phyloP scores from a whole-genome alignment of 2,888 invertebrate species.

The Endotricha flammealis region DNA sequence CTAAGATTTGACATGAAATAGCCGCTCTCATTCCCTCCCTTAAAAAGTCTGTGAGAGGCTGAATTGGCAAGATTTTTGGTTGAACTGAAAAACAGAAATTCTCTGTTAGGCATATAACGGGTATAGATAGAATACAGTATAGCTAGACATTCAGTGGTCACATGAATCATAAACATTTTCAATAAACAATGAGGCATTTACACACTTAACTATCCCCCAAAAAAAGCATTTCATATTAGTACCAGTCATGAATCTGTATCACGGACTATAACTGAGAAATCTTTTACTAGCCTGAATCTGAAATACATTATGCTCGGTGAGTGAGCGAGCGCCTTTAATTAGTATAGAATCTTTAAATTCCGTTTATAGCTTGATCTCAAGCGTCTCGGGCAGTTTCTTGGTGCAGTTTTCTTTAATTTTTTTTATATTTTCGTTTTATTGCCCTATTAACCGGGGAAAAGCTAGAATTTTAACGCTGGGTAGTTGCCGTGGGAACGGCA shows the following conservation, averaged over 20 bases:
- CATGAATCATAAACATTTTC: no score
- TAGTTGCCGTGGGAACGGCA: conserved; percentile 57
- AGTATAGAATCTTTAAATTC: conserved; percentile 36
- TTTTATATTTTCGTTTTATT: conserved; percentile 63
- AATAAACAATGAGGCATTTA: no score
- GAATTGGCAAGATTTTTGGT: conserved; percentile 90
- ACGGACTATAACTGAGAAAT: no score
- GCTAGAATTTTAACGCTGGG: conserved; percentile 52
- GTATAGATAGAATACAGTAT: no score
- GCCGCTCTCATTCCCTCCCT: conserved; percentile 92
- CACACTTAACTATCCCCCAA: no score
- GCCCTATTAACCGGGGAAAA: conserved; percentile 56
- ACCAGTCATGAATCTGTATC: no score
- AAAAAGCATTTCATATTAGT: no score
- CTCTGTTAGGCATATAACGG: no score
- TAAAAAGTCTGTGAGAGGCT: conserved; percentile 87
- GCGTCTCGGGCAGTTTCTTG: conserved; percentile 30
- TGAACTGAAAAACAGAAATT: conserved; percentile 78
- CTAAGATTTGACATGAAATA: conserved; percentile 93
- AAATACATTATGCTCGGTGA: no score
- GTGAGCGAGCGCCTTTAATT: conserved; percentile 45
- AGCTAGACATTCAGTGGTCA: no score
- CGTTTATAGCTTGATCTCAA: conserved; percentile 30
- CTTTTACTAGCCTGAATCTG: no score
- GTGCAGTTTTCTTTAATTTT: conserved; percentile 36